Evolutionary conservation across 1,140 invertebrate genomes (phyloP).

Genomic region (Metopolophium dirhodum): DNA sequence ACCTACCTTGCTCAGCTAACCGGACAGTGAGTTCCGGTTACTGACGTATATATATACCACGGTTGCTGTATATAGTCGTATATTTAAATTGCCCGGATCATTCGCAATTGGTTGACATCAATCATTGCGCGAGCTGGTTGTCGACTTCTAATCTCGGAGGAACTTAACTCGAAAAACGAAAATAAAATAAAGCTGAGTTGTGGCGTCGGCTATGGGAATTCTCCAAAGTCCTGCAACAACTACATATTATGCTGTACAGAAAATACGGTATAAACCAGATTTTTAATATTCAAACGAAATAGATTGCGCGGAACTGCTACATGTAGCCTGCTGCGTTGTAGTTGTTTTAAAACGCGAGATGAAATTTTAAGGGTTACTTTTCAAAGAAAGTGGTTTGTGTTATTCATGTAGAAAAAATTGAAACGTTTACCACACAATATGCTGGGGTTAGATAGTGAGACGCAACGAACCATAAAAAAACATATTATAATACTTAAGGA

Average conservation of each 20-base stretch:
- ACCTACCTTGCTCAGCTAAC: neutral
- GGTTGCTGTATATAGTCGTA: neutral
- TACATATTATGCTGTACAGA: neutral
- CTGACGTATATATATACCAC: neutral
- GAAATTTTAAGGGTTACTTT: neutral
- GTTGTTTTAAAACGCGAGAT: neutral
- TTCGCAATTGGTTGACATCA: constrained; percentile 18
- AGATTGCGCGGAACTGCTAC: neutral
- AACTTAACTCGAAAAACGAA: neutral
- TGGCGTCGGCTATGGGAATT: neutral
- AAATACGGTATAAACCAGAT: neutral
- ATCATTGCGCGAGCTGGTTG: neutral
- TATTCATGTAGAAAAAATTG: constrained; percentile 15
- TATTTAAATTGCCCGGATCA: neutral
- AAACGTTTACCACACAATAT: constrained; percentile 23
- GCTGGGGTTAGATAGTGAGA: neutral
- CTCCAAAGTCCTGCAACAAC: neutral
- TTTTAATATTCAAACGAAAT: constrained; percentile 6
- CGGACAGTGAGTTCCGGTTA: neutral
- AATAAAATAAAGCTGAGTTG: neutral
- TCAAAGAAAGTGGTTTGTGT: constrained; percentile 22
- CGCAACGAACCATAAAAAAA: neutral
- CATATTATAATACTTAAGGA: constrained; percentile 2
- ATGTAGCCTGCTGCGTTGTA: too few relatives aligned
- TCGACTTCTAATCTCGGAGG: neutral